phyloP scores from a whole-genome alignment of 2,888 invertebrate genomes.

The Scaptomyza parva region DNA sequence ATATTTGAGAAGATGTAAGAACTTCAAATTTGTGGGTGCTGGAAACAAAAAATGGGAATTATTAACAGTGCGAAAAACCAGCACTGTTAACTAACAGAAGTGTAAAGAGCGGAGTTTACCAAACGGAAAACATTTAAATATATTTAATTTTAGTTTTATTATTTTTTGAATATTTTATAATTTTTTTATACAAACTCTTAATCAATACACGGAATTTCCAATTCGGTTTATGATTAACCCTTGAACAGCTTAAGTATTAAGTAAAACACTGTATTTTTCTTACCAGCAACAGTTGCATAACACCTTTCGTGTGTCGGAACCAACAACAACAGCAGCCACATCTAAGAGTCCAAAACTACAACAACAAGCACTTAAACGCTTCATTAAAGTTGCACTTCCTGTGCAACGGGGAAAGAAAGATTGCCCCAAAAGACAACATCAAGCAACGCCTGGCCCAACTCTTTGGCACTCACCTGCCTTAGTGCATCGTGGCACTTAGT shows the following conservation, averaged over 20 bases:
- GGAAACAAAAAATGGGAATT: background rate
- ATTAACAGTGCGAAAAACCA: background rate
- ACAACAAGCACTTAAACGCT: slow-evolving; percentile 75
- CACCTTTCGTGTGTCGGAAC: slow-evolving; percentile 17
- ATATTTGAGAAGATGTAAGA: slow-evolving; percentile 18
- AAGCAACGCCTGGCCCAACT: slow-evolving; percentile 45
- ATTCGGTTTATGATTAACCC: background rate
- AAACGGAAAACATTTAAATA: too few relatives aligned
- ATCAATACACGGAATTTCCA: background rate
- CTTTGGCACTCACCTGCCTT: background rate
- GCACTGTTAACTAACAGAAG: background rate
- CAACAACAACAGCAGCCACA: slow-evolving; percentile 15
- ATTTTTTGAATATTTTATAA: too few relatives aligned
- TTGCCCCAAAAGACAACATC: slow-evolving; percentile 59
- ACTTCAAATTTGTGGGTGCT: slow-evolving; percentile 3
- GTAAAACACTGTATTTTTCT: slow-evolving; percentile 21
- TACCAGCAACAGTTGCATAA: slow-evolving; percentile 35
- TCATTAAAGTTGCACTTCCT: slow-evolving; percentile 80
- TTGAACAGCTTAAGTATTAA: slow-evolving; percentile 12
- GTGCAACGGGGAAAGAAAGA: slow-evolving; percentile 38
- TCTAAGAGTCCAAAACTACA: slow-evolving; percentile 30
- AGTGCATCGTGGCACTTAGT: slow-evolving; percentile 66
- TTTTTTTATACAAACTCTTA: too few relatives aligned
- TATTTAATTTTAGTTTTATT: too few relatives aligned
- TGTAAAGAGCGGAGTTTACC: background rate